Evolutionary conservation across 2,888 invertebrate species (phyloP).

Genomic region (Diabrotica balteata): DNA sequence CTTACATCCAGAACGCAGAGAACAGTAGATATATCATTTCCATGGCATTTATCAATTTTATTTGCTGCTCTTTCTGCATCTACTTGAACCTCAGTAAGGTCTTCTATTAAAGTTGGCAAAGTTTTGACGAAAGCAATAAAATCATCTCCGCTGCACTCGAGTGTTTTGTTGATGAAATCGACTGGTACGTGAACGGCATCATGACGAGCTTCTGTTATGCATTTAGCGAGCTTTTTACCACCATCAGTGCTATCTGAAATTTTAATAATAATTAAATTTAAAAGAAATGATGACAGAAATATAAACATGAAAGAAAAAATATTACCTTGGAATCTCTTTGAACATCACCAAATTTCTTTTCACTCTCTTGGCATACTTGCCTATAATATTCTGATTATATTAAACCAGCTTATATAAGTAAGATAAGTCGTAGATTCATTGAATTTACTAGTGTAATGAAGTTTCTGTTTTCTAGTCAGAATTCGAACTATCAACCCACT

Average conservation of each 20-base stretch:
- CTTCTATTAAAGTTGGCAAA: conserved; percentile 7
- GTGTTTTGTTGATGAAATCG: background rate
- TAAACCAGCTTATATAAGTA: too few species aligned
- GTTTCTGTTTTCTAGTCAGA: too few species aligned
- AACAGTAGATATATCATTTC: background rate
- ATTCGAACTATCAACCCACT: too few species aligned
- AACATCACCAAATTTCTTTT: too few species aligned
- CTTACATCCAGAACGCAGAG: background rate
- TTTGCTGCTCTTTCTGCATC: conserved; percentile 20
- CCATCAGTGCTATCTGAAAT: background rate
- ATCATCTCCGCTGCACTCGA: background rate
- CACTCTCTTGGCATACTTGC: too few species aligned
- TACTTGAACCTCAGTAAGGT: conserved; percentile 8
- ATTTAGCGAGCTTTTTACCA: background rate
- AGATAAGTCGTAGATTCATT: too few species aligned
- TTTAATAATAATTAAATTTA: too few species aligned
- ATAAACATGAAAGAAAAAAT: too few species aligned
- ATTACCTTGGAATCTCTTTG: too few species aligned
- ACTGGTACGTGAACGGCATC: background rate
- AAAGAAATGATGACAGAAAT: too few species aligned
- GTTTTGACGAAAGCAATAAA: background rate
- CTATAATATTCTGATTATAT: too few species aligned
- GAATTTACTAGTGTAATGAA: too few species aligned
- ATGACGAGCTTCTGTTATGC: background rate
- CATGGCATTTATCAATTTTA: conserved; percentile 15